These are phyloP conservation scores for Emmelina monodactyla DNA, from an alignment of 2,888 invertebrate genomes.

Conservation along the genomic window DNA sequence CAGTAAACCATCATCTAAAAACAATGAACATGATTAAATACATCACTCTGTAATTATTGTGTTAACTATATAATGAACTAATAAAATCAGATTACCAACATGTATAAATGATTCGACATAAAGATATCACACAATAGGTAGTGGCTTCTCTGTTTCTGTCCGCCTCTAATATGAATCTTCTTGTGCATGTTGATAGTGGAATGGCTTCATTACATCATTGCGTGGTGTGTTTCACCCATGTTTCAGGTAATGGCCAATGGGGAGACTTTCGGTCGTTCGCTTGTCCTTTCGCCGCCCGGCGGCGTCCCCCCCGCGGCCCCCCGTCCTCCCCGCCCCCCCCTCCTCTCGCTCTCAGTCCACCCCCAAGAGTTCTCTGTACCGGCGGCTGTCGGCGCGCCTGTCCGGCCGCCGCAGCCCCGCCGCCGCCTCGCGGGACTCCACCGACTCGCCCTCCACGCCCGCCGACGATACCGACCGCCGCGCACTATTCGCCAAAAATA, in stretches of 20 bases:
- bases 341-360: constrained; percentile 51
- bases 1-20: too few species aligned
- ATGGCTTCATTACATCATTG: constrained; percentile 67
- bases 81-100: too few species aligned
- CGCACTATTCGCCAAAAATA: constrained; percentile 34
- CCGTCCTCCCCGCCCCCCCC: constrained; percentile 35
- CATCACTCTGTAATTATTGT: too few species aligned
- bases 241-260: constrained; percentile 76
- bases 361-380: constrained; percentile 56
- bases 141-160: constrained; percentile 43
- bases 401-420: constrained; percentile 39
- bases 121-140: too few species aligned
- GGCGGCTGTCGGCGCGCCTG: constrained; percentile 52
- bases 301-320: background rate
- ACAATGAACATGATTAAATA: too few species aligned
- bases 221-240: constrained; percentile 69
- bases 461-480: constrained; percentile 19
- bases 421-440: constrained; percentile 12
- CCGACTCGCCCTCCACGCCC: constrained; percentile 14
- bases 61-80: too few species aligned
- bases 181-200: constrained; percentile 62
- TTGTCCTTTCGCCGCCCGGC: constrained; percentile 61
- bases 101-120: too few species aligned
- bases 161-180: constrained; percentile 38
- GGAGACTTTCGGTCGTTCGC: constrained; percentile 71